Evolutionary conservation across 2,888 invertebrate species (phyloP).

Genomic region (Apoderus coryli): DNA sequence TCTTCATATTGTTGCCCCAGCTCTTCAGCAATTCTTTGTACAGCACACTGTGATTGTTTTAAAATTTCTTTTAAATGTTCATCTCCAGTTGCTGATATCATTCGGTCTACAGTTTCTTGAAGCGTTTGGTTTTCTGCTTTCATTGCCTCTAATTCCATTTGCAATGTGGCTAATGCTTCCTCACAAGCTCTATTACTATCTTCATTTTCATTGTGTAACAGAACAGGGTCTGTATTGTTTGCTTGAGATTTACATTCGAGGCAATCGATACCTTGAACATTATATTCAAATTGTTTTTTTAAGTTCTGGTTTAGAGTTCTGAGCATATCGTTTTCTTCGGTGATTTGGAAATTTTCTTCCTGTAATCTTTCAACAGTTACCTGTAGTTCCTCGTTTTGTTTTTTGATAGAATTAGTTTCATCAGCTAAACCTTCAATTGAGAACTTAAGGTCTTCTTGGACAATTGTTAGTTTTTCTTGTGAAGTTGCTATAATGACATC

Average conservation of each 20-base stretch:
- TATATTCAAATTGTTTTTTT: constrained; percentile 6
- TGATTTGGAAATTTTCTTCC: constrained; percentile 2
- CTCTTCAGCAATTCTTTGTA: constrained; percentile 25
- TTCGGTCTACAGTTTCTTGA: constrained; percentile 13
- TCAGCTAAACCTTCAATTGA: constrained; percentile 25
- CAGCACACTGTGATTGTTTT: constrained; percentile 26
- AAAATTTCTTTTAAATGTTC: constrained; percentile 25
- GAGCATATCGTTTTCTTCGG: not conserved
- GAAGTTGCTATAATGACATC: constrained; percentile 24
- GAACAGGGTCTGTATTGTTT: no score
- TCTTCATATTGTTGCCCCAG: constrained; percentile 23
- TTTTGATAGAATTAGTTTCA: constrained; percentile 22
- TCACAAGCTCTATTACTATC: no score
- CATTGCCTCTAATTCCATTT: constrained; percentile 15
- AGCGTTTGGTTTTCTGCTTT: constrained; percentile 16
- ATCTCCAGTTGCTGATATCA: constrained; percentile 16
- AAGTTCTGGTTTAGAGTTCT: not conserved
- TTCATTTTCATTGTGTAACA: no score
- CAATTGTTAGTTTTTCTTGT: constrained; percentile 25
- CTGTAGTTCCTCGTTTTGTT: constrained; percentile 19
- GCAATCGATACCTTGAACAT: no score
- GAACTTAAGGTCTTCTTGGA: constrained; percentile 25
- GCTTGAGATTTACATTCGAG: no score
- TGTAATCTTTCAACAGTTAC: constrained; percentile 6
- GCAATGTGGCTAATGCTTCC: constrained; percentile 1